phyloP scores from a whole-genome alignment of 2,888 invertebrate species.

The Entomobrya proxima region DNA sequence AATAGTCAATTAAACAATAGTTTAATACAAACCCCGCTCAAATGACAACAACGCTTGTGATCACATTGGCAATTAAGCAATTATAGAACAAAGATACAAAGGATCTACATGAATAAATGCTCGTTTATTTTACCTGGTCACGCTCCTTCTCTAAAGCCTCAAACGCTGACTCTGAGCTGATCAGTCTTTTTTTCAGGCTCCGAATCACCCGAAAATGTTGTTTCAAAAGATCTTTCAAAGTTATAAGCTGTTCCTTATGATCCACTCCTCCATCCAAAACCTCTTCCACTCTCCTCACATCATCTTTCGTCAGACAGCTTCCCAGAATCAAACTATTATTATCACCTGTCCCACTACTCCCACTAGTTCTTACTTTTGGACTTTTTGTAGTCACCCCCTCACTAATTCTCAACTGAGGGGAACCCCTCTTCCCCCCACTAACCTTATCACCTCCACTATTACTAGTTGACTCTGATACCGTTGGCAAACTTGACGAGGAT shows the following conservation, averaged over 20 bases:
- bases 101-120: background rate
- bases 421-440: background rate
- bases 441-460: background rate
- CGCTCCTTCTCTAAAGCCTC: background rate
- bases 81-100: too few relatives aligned
- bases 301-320: too few relatives aligned
- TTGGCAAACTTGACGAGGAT: background rate
- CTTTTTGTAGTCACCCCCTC: background rate
- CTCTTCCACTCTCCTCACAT: background rate
- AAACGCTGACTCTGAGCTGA: background rate
- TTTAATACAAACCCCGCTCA: too few relatives aligned
- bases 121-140: slow-evolving; percentile 15
- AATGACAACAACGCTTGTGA: too few relatives aligned
- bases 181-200: slow-evolving; percentile 2
- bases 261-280: background rate
- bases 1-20: too few relatives aligned
- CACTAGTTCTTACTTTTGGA: background rate
- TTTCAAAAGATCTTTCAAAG: background rate
- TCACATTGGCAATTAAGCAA: too few relatives aligned
- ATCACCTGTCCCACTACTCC: background rate
- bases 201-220: background rate
- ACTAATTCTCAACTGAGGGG: background rate
- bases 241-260: background rate
- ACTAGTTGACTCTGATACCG: background rate
- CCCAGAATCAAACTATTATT: background rate